These are phyloP conservation scores for human (Homo sapiens) DNA, from an alignment of 2,113 vertebrate species.

Conservation along the genomic window DNA sequence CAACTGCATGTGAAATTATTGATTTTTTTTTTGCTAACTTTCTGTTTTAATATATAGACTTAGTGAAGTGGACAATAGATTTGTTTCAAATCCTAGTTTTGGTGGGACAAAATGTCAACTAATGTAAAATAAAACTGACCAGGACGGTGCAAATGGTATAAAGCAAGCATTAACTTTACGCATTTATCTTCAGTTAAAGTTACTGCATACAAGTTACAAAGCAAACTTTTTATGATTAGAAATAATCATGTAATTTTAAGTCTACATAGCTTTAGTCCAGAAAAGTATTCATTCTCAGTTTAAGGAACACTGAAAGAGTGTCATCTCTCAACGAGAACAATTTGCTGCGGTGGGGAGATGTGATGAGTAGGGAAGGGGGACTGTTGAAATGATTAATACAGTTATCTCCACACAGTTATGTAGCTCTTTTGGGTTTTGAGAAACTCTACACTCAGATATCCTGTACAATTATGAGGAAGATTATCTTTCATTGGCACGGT, in stretches of 20 bases:
- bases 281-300: neutral
- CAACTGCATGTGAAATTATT: neutral
- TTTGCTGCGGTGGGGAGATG: neutral
- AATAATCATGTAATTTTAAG: neutral
- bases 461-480: neutral
- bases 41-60: neutral
- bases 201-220: neutral
- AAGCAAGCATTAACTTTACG: neutral
- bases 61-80: neutral
- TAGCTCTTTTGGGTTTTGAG: neutral
- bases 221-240: neutral
- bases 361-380: rapidly evolving
- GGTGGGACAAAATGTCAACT: neutral
- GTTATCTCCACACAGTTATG: neutral
- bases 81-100: neutral
- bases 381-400: neutral
- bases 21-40: neutral
- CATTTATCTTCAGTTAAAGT: neutral
- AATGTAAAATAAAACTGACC: neutral
- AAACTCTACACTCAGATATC: neutral
- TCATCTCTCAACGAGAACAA: neutral
- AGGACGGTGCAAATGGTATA: neutral
- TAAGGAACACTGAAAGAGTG: neutral
- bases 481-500: neutral
- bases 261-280: neutral